Evolutionary conservation across 2,113 vertebrate genomes (phyloP).

Genomic region (Scopus umbretta): DNA sequence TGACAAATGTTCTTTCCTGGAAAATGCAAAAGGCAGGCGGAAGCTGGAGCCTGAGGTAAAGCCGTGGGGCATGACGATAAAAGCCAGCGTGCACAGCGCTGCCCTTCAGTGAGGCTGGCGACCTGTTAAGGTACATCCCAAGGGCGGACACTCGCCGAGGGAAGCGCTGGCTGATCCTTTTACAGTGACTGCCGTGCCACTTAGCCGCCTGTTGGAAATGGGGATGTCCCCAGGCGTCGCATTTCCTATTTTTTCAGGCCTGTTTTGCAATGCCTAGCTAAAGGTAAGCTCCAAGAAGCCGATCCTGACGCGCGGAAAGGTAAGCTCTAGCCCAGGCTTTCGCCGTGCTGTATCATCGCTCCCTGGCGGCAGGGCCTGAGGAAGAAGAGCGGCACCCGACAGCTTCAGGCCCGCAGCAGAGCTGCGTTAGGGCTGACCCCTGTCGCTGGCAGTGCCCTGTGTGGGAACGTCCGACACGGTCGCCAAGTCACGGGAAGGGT

Average conservation of each 20-base stretch:
- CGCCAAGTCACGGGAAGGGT: not conserved
- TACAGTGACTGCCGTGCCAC: no score
- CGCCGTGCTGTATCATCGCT: accelerated
- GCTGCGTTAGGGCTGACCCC: no score
- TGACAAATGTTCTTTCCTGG: not conserved
- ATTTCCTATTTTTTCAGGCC: not conserved
- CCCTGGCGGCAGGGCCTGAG: not conserved
- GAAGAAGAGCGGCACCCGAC: not conserved
- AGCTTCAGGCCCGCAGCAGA: not conserved
- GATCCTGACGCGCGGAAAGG: not conserved
- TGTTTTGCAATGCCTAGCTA: not conserved
- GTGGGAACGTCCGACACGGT: accelerated
- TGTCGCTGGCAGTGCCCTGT: no score
- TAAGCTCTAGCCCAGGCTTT: not conserved
- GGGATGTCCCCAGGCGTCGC: accelerated
- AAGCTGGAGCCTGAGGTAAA: not conserved
- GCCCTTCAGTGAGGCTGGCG: no score
- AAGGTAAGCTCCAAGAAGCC: not conserved
- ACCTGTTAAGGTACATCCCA: not conserved
- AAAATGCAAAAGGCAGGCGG: not conserved
- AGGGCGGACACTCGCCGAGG: accelerated
- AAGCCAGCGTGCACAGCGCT: accelerated
- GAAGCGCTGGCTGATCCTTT: no score
- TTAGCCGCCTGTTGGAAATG: accelerated
- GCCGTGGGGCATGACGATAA: accelerated